These are phyloP conservation scores for Lontra canadensis DNA, from an alignment of 2,113 vertebrate species.

Conservation along the genomic window DNA sequence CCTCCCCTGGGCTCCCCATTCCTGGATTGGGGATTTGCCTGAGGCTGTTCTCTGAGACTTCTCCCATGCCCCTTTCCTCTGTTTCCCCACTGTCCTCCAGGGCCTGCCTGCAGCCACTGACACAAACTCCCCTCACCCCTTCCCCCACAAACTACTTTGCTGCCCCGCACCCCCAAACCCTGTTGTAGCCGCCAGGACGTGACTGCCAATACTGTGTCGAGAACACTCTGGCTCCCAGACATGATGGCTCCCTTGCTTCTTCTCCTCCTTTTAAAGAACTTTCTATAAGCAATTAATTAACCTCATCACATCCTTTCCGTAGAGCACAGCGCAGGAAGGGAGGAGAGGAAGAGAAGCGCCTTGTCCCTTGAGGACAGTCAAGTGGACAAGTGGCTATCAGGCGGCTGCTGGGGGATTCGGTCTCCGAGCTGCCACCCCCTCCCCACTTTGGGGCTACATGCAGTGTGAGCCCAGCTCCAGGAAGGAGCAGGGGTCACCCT, in stretches of 20 bases:
- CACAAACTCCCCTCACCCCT: too few species aligned
- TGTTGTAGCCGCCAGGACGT: not conserved
- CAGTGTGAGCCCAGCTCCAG: not conserved
- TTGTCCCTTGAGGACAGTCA: not conserved
- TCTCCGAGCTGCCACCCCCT: not conserved
- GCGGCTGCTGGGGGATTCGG: not conserved
- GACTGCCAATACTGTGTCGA: not conserved
- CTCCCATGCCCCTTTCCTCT: not conserved
- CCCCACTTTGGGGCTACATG: not conserved
- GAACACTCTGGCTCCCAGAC: not conserved
- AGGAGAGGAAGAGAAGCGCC: not conserved
- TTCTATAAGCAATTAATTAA: conserved; percentile 67
- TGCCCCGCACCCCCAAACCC: not conserved
- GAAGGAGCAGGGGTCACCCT: not conserved
- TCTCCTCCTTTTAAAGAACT: conserved; percentile 52
- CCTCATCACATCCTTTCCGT: conserved; percentile 53
- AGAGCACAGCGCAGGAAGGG: not conserved
- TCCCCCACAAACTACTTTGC: not conserved
- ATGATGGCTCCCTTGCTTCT: not conserved
- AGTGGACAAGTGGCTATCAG: not conserved
- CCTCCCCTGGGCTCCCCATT: not conserved
- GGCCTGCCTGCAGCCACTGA: not conserved
- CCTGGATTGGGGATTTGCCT: not conserved
- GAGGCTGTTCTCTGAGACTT: not conserved
- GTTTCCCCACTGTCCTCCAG: not conserved